Percentiles rank a stretch among this genome's conserved stretches.
These are phyloP conservation scores for Caenorhabditis elegans DNA, from an alignment of 1,140 invertebrate species.

Conservation along the genomic window DNA sequence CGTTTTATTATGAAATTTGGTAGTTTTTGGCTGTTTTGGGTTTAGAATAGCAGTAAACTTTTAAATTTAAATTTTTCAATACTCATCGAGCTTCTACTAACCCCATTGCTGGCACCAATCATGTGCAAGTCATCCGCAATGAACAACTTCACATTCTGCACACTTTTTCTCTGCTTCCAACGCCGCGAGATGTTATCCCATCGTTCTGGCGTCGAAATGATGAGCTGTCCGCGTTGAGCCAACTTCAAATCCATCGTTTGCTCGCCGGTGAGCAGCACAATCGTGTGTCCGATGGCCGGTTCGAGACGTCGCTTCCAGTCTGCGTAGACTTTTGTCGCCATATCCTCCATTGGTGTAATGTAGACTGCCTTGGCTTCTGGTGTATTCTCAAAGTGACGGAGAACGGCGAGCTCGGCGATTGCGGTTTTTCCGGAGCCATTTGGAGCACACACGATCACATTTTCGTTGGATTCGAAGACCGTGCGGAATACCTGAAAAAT, in stretches of 20 bases:
- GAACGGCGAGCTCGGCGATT: constrained; percentile 92
- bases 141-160: constrained; percentile 93
- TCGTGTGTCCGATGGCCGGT: constrained; percentile 78
- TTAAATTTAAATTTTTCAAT: too few relatives aligned
- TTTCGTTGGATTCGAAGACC: constrained; percentile 96
- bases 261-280: constrained; percentile 92
- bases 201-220: constrained; percentile 77
- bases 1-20: too few relatives aligned
- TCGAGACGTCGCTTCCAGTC: constrained; percentile 90
- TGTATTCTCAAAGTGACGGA: constrained; percentile 80
- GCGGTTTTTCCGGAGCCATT: constrained; percentile 90
- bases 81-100: too few relatives aligned
- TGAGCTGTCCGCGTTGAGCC: constrained; percentile 79
- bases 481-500: constrained; percentile 82
- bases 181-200: constrained; percentile 96
- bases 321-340: constrained; percentile 85
- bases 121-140: constrained; percentile 95
- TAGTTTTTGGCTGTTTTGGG: too few relatives aligned
- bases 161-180: constrained; percentile 98
- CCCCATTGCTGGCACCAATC: constrained; percentile 71
- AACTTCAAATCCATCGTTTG: constrained; percentile 94
- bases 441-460: constrained; percentile 95
- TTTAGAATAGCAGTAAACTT: too few relatives aligned
- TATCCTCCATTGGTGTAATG: constrained; percentile 84
- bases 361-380: constrained; percentile 80